These are phyloP conservation scores for Macaria notata DNA, from an alignment of 2,888 invertebrate species.

Conservation along the genomic window DNA sequence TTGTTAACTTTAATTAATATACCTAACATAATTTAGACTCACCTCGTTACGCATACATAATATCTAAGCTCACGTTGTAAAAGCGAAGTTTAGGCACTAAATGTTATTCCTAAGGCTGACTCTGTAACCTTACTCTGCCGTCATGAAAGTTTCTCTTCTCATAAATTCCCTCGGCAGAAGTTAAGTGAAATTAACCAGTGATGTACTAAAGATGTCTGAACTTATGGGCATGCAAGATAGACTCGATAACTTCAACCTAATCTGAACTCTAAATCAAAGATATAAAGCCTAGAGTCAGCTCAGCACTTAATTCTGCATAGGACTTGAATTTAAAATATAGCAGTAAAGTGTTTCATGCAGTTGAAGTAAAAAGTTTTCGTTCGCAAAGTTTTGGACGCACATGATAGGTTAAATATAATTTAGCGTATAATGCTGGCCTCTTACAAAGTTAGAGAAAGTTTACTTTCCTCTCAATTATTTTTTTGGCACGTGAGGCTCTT, in stretches of 20 bases:
- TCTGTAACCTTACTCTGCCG: constrained; percentile 6
- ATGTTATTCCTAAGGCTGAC: not conserved
- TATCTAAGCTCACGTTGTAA: no score
- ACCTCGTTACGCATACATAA: no score
- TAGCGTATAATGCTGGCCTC: constrained; percentile 27
- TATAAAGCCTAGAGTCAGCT: not conserved
- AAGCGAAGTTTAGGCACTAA: no score
- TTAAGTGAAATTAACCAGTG: constrained; percentile 46
- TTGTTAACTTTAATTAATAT: no score
- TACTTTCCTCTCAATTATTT: constrained; percentile 31
- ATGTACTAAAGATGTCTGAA: constrained; percentile 38
- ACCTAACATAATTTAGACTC: no score
- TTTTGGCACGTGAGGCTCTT: constrained; percentile 17
- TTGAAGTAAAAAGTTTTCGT: constrained; percentile 42
- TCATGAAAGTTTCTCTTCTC: constrained; percentile 40
- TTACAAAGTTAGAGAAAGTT: constrained; percentile 30
- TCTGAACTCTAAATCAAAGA: not conserved
- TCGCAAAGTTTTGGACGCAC: constrained; percentile 26
- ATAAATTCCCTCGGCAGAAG: constrained; percentile 40
- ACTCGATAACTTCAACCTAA: constrained; percentile 1
- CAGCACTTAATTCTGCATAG: constrained; percentile 1
- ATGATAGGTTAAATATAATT: constrained; percentile 32
- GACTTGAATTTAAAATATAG: constrained; percentile 17
- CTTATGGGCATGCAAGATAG: constrained; percentile 9
- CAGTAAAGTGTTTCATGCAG: constrained; percentile 21